phyloP scores from a whole-genome alignment of 2,113 vertebrate genomes.

The Carettochelys insculpta region DNA sequence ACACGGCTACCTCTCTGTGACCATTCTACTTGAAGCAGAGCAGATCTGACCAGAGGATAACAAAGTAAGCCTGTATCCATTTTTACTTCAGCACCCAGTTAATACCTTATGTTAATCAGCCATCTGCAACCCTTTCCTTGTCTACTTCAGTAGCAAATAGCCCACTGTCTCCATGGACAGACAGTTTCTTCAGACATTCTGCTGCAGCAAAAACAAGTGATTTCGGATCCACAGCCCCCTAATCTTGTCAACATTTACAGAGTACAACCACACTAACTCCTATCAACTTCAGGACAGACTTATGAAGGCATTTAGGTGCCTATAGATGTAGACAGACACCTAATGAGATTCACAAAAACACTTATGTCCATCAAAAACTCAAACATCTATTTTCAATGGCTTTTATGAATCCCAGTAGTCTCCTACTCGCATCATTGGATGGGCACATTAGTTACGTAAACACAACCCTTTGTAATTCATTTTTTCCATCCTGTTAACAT shows the following conservation, averaged over 20 bases:
- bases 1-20: no score
- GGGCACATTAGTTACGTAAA: neutral
- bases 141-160: conserved; percentile 97
- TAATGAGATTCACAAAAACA: neutral
- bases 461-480: neutral
- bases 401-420: neutral
- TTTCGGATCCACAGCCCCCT: conserved; percentile 96
- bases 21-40: no score
- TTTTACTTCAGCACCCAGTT: neutral
- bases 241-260: conserved; percentile 1
- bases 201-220: conserved; percentile 95
- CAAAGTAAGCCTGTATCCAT: neutral
- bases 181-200: conserved; percentile 92
- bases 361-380: neutral
- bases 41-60: neutral
- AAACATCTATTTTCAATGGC: neutral
- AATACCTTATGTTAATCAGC: conserved; percentile 86
- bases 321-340: neutral
- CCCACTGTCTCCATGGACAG: conserved; percentile 91
- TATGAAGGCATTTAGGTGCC: neutral
- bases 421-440: neutral
- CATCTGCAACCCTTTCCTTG: conserved; percentile 97
- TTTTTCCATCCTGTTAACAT: neutral
- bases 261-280: neutral
- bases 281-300: neutral